Evolutionary conservation across 1,140 invertebrate species (phyloP).

Genomic region (Dolichoris vasculosae): DNA sequence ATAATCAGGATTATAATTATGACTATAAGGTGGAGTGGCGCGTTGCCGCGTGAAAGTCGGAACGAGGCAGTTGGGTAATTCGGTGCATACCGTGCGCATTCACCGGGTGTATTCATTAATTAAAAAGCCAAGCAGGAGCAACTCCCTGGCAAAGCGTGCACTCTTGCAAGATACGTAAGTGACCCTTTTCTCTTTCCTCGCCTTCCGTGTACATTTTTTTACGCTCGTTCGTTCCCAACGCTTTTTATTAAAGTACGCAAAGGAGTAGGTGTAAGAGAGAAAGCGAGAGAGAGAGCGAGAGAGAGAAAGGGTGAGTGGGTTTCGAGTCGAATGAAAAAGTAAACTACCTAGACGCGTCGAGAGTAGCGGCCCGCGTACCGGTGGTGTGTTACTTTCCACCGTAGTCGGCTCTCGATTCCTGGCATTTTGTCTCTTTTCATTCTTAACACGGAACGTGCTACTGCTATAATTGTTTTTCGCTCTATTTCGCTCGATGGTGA

Average conservation of each 20-base stretch:
- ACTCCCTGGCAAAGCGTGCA: neutral
- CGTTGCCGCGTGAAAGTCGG: slow-evolving; percentile 42
- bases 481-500: neutral
- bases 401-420: neutral
- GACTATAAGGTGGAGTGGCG: slow-evolving; percentile 53
- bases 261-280: neutral
- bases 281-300: neutral
- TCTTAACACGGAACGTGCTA: slow-evolving; percentile 6
- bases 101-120: slow-evolving; percentile 67
- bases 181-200: slow-evolving; percentile 15
- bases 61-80: slow-evolving; percentile 56
- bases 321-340: slow-evolving; percentile 67
- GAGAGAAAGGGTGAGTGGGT: neutral
- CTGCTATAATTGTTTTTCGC: slow-evolving; percentile 40
- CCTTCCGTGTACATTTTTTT: slow-evolving; percentile 6
- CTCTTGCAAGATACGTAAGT: slow-evolving; percentile 40
- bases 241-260: slow-evolving; percentile 68
- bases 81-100: slow-evolving; percentile 44
- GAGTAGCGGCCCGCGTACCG: neutral
- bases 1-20: slow-evolving; percentile 58
- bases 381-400: neutral
- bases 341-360: slow-evolving; percentile 62
- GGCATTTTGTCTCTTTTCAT: slow-evolving; percentile 3
- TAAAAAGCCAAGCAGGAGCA: slow-evolving; percentile 59
- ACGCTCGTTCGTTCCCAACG: slow-evolving; percentile 59